Evolutionary conservation across 2,797 vertebrate species (phyloP), one percentile per base, ranked within the genome.

Genomic region (Semotilus atromaculatus): DNA sequence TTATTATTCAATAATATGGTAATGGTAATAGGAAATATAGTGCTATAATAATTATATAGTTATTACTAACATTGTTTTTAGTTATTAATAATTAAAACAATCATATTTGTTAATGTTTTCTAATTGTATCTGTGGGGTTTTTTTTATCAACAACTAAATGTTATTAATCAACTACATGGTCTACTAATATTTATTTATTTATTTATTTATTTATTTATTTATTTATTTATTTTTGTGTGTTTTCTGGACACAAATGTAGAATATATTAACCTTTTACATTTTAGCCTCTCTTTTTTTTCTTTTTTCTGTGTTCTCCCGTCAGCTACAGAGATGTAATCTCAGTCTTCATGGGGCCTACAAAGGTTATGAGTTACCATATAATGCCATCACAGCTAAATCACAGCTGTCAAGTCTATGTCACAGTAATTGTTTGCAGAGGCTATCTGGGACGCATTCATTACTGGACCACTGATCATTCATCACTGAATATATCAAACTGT

Each of bases 361-460:
- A 82, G 80, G 85, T 86, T 86, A 83, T 79, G 66, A 66, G 74
- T 82, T 53, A 72, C 43, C 67, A 43, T 58, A 78, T 80, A 55
- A 62, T 34, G 19, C 4, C 29, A 53, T 82, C 66, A 67, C 29
- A 51, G 82, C 40, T 67, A 53, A 87, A 76, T 74, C 78, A 82
- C 68, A 67, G 29, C 78, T 75, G 78, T 77, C 82, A 84, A 18
- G 70, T n/a, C 19, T 18, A 26, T 60, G 36, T 88, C 80, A 67
- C 34, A 55, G 40, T 86, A 74, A 74, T 45, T 67, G 75, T 71
- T 74, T 86, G 53, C 82, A 45, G 62, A 81, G 80, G 80, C 60
- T 80, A 82, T 84, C 62, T 84, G 26, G 78, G 81, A 72, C 45
- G 18, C 62, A 75, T 86, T 89, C 83, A 86, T 87, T 82, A 84